These are phyloP conservation scores for Phalangium opilio DNA, from an alignment of 2,888 invertebrate species.

Conservation along the genomic window DNA sequence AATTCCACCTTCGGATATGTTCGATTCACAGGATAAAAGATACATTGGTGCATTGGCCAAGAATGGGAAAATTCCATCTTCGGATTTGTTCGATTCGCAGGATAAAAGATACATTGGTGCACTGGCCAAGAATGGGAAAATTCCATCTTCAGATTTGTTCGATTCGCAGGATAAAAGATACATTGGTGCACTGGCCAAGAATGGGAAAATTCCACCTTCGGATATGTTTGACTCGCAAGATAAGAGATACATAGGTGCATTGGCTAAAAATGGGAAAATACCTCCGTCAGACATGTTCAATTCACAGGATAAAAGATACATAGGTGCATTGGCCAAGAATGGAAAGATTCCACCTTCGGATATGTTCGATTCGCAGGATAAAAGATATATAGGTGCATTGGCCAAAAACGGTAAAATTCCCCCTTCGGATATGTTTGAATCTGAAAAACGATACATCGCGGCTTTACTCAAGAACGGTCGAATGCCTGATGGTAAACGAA, in stretches of 20 bases:
- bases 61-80: not conserved
- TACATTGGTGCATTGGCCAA: not conserved
- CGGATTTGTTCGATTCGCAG: too few species aligned
- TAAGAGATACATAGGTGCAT: not conserved
- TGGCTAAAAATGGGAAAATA: not conserved
- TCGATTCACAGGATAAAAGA: not conserved
- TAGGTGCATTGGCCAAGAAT: not conserved
- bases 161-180: slow-evolving; percentile 25
- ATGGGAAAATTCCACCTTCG: slow-evolving; percentile 10
- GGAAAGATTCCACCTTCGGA: not conserved
- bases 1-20: not conserved
- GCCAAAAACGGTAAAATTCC: too few species aligned
- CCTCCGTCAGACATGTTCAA: not conserved
- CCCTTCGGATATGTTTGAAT: too few species aligned
- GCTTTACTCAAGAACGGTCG: too few species aligned
- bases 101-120: not conserved
- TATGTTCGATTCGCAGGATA: too few species aligned
- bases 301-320: not conserved
- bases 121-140: not conserved
- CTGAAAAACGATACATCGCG: too few species aligned
- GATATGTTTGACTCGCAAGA: too few species aligned
- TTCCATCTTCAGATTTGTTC: not conserved
- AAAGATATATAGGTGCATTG: too few species aligned
- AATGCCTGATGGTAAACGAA: too few species aligned
- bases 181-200: slow-evolving; percentile 27